phyloP scores from a whole-genome alignment of 2,888 invertebrate species.

The Serripes groenlandicus region DNA sequence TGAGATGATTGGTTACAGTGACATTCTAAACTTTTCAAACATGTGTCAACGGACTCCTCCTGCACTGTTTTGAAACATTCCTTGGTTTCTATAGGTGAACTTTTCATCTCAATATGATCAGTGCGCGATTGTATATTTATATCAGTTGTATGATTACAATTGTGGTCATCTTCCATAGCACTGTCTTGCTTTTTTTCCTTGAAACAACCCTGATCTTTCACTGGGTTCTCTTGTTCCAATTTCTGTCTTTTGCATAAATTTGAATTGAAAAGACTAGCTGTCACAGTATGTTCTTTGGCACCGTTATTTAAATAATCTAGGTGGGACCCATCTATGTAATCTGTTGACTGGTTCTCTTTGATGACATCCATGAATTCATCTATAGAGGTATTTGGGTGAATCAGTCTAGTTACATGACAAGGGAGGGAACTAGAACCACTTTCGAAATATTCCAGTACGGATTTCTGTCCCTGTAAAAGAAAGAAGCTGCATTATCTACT shows the following conservation, averaged over 20 bases:
- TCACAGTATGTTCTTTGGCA: not conserved
- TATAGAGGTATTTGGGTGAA: slow-evolving; percentile 75
- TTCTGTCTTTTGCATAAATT: not conserved
- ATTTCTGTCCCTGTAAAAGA: not conserved
- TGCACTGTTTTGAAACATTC: not conserved
- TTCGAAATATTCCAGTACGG: not conserved
- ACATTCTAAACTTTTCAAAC: not conserved
- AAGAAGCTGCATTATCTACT: not conserved
- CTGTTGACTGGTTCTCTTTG: not conserved
- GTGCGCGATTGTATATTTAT: not conserved
- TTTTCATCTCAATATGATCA: not conserved
- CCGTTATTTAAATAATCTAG: not conserved
- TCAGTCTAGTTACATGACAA: slow-evolving; percentile 79
- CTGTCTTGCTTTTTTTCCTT: not conserved
- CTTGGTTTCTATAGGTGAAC: not conserved
- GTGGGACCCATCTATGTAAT: not conserved
- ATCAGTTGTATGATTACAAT: not conserved
- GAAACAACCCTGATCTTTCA: not conserved
- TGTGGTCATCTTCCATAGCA: not conserved
- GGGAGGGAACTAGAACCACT: slow-evolving; percentile 61
- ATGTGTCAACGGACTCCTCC: not conserved
- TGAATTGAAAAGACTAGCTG: not conserved
- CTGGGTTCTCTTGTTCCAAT: not conserved
- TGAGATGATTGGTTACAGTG: not conserved
- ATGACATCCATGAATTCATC: slow-evolving; percentile 72